Base-by-base conservation (phyloP, 92 coral and sea anemone genomes). In the Bergia puertoricense region DNA sequence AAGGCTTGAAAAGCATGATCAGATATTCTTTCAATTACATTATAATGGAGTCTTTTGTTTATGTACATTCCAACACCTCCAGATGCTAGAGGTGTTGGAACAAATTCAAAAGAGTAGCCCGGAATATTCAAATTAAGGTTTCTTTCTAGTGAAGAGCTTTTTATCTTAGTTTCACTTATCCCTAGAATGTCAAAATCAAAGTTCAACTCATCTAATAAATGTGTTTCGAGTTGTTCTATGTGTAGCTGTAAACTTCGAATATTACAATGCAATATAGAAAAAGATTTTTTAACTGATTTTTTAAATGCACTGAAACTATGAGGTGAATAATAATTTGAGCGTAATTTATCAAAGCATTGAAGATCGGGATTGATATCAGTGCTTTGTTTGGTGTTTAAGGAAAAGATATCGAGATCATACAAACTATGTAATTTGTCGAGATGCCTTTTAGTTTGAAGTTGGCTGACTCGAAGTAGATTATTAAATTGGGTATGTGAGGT, bases 291-390 rank as follows among this genome's bases (percentile, higher is more conserved):
- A 74, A 76, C n/a, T 23, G 81, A 51, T 9, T 83, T 76, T 81
- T 83, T 88, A 36, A 91, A 54, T 77, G 67, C 89, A 11, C 79
- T 77, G 75, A 88, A 91, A 48, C 90, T 91, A 78, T 76, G 73
- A 1, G 91, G 93, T 50, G 91, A 88, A 85, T 91, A 85, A 71
- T 91, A 84, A 4, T 68, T 37, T 43, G 79, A 39, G 10, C 51
- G 50, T 57, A 84, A 76, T 76, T 62, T 83, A 40, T 54, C 37
- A 4, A 51, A 44, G 38, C 57, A 51, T 22, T 42, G 68, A 45
- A 66, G 10, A 11, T 79, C 74, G 30, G 74, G 71, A 42, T 78
- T 86, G 37, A 77, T 71, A 38, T 79, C 86, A 62, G 69, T 8
- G 74, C 30, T 20, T 79, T 48, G 85, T 44, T 44, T 77, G 39